Evolutionary conservation across 2,113 vertebrate genomes (phyloP), one percentile per base, ranked within the genome.

Genomic region (Syngnathus floridae): DNA sequence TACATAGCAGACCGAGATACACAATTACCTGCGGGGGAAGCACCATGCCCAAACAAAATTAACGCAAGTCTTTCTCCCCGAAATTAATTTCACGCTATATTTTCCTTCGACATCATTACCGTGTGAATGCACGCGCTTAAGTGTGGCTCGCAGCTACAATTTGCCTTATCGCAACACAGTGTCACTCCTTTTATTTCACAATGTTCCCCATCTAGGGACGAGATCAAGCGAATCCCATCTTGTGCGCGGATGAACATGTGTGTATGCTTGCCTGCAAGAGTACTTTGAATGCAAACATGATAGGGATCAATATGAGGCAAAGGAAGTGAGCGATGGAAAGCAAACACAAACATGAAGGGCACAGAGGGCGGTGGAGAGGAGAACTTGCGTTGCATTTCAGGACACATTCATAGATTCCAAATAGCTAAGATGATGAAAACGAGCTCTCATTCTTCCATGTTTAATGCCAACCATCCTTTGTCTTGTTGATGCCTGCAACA

Each of bases 251-350:
- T 7, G 12, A 22, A 55, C 56, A 51, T 12, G n/a, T 1, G 22
- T 46, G n/a, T 35, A 58, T 17, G 22, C 60, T 70, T 67, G 66
- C 74, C 65, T 61, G 38, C 52, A 49, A n/a, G 16, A 65, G 67
- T 65, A 68, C 64, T 70, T 57, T 58, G 74, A 70, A 64, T 80
- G 75, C 63, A 64, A 74, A 78, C 75, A 49, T 55, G 41, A 71
- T 57, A 49, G 52, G 36, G 52, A 83, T 81, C 76, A 57, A 72
- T 76, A 71, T 19, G 56, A 76, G 67, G 63, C 16, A 59, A 69
- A 72, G 11, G n/a, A 43, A 62, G 36, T 41, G 51, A 19, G 1
- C 4, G 21, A 22, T 37, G 31, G 66, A 22, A 76, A 38, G 48
- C 45, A 63, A 48, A 52, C 58, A 41, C 1, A 63, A 48, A 52